phyloP scores from a whole-genome alignment of 2,888 invertebrate species.

The Sisyra terminalis region DNA sequence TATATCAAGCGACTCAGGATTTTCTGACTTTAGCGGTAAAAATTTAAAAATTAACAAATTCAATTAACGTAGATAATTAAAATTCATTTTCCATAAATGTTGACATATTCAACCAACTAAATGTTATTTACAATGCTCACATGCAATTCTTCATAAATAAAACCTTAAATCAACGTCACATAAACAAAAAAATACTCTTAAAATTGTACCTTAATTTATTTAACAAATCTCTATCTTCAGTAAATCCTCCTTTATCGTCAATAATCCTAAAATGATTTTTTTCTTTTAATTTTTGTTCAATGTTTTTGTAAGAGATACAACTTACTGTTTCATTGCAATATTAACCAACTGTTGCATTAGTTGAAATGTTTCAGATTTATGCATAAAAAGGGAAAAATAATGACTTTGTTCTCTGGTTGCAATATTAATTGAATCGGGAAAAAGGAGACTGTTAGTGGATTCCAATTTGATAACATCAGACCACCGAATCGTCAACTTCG shows the following conservation, averaged over 20 bases:
- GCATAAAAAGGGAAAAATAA: constrained; percentile 83
- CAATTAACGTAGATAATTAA: too few relatives aligned
- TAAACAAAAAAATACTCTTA: background rate
- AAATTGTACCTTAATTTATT: constrained; percentile 51
- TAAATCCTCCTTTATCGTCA: constrained; percentile 80
- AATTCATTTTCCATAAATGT: too few relatives aligned
- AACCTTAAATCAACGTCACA: background rate
- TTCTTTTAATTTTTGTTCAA: constrained; percentile 13
- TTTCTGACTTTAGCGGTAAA: too few relatives aligned
- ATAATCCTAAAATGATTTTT: constrained; percentile 48
- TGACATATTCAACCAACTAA: too few relatives aligned
- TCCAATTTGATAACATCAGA: constrained; percentile 70
- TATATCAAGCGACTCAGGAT: too few relatives aligned
- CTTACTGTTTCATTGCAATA: constrained; percentile 80
- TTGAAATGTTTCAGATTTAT: constrained; percentile 74
- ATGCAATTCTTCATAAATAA: too few relatives aligned
- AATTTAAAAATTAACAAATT: too few relatives aligned
- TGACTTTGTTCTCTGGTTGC: constrained; percentile 73
- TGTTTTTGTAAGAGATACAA: constrained; percentile 7
- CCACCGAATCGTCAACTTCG: constrained; percentile 78
- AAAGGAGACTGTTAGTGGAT: constrained; percentile 57
- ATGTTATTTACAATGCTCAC: too few relatives aligned
- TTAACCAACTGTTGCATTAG: constrained; percentile 92
- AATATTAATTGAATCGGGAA: constrained; percentile 76
- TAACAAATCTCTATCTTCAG: constrained; percentile 72